Evolutionary conservation across 2,113 vertebrate species (phyloP).

Genomic region (Myotis lucifugus): DNA sequence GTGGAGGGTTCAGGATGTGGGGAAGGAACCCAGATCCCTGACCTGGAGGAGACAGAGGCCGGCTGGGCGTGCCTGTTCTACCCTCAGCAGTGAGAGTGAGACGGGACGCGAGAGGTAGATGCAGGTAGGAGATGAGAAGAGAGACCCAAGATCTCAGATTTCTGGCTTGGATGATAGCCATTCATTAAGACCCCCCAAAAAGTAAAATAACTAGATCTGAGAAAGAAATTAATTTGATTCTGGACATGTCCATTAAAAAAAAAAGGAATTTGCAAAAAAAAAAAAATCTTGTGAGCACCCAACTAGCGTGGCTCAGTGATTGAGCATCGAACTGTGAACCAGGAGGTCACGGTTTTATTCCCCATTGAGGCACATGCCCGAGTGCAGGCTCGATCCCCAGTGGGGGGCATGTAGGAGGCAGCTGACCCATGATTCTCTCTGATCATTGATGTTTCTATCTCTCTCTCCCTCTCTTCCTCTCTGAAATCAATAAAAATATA

Average conservation of each 20-base stretch:
- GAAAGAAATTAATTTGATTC: neutral
- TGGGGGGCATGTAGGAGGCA: too few relatives aligned
- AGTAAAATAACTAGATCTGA: neutral
- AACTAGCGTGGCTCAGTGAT: too few relatives aligned
- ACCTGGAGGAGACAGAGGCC: neutral
- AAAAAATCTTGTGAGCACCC: too few relatives aligned
- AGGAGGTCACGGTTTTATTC: too few relatives aligned
- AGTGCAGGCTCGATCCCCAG: too few relatives aligned
- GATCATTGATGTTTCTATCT: too few relatives aligned
- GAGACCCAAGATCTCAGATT: neutral
- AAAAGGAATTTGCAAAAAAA: neutral
- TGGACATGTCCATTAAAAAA: neutral
- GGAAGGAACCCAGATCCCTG: neutral
- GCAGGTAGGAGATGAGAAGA: accelerated
- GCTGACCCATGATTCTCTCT: too few relatives aligned
- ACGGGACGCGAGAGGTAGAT: accelerated
- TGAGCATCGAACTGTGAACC: too few relatives aligned
- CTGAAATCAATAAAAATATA: too few relatives aligned
- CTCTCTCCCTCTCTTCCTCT: too few relatives aligned
- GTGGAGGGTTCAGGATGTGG: neutral
- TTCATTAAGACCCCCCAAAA: neutral
- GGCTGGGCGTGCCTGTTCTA: accelerated
- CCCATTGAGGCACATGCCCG: too few relatives aligned
- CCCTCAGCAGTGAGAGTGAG: too few relatives aligned
- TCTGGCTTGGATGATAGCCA: neutral